These are phyloP conservation scores for Syndactyla subalaris DNA, from an alignment of 2,797 vertebrate genomes.

Conservation along the genomic window DNA sequence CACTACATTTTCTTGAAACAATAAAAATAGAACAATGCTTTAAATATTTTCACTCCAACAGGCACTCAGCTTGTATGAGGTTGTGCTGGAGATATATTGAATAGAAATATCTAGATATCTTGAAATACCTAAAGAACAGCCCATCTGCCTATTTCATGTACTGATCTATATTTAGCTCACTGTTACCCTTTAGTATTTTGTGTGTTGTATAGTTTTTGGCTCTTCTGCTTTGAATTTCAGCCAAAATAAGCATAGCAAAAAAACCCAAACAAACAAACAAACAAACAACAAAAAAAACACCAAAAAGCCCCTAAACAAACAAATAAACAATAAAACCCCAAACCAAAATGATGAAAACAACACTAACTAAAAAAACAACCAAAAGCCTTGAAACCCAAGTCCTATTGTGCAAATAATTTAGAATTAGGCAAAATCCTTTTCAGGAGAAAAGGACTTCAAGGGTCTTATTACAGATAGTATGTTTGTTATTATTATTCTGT, in stretches of 20 bases:
- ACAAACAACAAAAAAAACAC: neutral
- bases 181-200: neutral
- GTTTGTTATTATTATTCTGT: slow-evolving; percentile 36
- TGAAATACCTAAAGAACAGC: neutral
- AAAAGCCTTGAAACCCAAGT: neutral
- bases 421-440: neutral
- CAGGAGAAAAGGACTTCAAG: neutral
- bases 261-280: neutral
- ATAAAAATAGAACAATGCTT: neutral
- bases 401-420: neutral
- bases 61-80: neutral
- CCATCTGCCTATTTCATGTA: neutral
- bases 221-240: neutral
- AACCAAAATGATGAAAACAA: too few species aligned
- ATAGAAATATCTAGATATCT: neutral
- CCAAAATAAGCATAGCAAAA: neutral
- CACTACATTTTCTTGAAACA: neutral
- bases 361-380: too few species aligned
- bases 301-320: neutral
- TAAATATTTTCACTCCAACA: neutral
- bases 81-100: neutral
- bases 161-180: neutral
- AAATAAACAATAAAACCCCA: neutral
- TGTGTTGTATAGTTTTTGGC: neutral
- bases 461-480: neutral